Conservation (phyloP, 1,140 invertebrate genomes). For the Hestina assimilis region DNA sequence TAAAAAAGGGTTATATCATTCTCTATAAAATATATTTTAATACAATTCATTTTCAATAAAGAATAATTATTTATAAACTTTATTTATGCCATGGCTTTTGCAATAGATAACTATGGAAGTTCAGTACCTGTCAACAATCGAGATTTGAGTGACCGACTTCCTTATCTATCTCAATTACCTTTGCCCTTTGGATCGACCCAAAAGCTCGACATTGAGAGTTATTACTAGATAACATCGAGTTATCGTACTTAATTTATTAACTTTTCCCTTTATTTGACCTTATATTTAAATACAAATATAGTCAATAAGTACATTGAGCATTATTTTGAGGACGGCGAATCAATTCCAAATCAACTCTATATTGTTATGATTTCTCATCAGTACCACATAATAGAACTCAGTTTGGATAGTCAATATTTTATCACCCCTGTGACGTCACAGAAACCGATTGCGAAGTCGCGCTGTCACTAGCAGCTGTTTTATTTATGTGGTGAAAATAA, state of each 20-base stretch:
- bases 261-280: constrained; percentile 11
- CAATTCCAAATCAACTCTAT: neutral
- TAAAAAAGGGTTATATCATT: too few species aligned
- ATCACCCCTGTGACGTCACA: too few species aligned
- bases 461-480: too few species aligned
- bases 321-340: neutral
- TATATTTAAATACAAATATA: constrained; percentile 2
- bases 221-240: constrained; percentile 19
- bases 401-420: too few species aligned
- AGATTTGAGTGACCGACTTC: constrained; percentile 16
- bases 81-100: neutral
- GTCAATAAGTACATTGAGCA: neutral
- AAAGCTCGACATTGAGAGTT: constrained; percentile 15
- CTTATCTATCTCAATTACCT: constrained; percentile 23
- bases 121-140: neutral
- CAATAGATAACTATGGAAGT: neutral
- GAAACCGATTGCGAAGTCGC: too few species aligned
- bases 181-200: constrained; percentile 23
- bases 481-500: too few species aligned
- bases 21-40: too few species aligned
- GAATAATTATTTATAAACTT: neutral
- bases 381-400: too few species aligned
- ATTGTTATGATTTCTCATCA: too few species aligned
- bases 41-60: too few species aligned
- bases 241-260: constrained; percentile 20